These are phyloP conservation scores for Oscheius myriophilus DNA, from an alignment of 2,888 invertebrate species.

Conservation along the genomic window DNA sequence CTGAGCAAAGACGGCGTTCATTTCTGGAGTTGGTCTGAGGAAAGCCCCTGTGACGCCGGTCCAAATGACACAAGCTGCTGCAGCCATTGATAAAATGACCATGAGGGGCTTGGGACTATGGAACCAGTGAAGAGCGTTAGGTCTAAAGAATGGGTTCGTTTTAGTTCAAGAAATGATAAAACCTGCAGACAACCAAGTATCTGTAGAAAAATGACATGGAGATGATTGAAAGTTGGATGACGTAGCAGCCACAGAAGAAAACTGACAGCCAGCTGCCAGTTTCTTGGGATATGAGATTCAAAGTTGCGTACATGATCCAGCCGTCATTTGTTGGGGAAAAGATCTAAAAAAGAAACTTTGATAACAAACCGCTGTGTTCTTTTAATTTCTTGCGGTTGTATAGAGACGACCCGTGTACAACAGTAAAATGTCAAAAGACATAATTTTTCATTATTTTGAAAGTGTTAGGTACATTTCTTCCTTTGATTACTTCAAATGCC, in stretches of 20 bases:
- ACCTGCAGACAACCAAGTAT: slow-evolving; percentile 13
- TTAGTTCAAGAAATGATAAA: too few species aligned
- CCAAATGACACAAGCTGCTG: background rate
- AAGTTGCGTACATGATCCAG: slow-evolving; percentile 9
- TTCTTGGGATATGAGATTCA: slow-evolving; percentile 2
- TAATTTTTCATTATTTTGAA: too few species aligned
- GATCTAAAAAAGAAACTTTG: background rate
- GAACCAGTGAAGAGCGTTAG: background rate
- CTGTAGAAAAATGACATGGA: slow-evolving; percentile 9
- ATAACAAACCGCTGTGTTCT: too few species aligned
- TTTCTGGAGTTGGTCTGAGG: background rate
- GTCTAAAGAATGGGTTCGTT: background rate
- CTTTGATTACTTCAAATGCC: too few species aligned
- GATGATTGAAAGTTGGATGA: background rate
- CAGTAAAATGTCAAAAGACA: too few species aligned
- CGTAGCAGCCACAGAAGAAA: slow-evolving; percentile 7
- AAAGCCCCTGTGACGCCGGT: slow-evolving; percentile 4
- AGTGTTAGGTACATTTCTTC: too few species aligned
- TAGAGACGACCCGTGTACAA: too few species aligned
- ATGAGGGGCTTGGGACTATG: background rate
- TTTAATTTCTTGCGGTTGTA: too few species aligned
- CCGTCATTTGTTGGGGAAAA: slow-evolving; percentile 4
- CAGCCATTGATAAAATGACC: background rate
- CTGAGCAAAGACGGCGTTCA: background rate
- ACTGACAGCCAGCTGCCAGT: background rate